Conservation (phyloP, 1,140 invertebrate genomes). For the Saccostrea echinata region DNA sequence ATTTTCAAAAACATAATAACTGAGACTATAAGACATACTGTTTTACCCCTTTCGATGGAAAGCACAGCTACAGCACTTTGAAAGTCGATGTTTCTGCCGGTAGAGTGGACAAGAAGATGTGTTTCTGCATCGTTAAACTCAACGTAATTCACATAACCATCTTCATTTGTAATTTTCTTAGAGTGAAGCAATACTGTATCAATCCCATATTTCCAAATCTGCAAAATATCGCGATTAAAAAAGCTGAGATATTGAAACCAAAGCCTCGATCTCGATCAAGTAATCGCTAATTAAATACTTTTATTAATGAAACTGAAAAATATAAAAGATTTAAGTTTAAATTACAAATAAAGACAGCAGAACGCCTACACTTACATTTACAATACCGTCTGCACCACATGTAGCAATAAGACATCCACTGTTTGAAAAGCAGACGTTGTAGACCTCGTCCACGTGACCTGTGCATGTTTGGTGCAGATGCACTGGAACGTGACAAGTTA, state of each 20-base stretch:
- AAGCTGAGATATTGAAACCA: neutral
- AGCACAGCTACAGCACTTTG: neutral
- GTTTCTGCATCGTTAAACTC: slow-evolving; percentile 52
- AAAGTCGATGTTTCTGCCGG: neutral
- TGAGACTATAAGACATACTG: neutral
- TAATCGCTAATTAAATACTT: no score
- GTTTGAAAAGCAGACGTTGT: slow-evolving; percentile 42
- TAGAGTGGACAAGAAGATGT: slow-evolving; percentile 4
- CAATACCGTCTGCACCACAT: slow-evolving; percentile 29
- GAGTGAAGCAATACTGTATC: neutral
- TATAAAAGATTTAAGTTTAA: no score
- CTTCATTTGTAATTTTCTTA: neutral
- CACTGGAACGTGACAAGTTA: slow-evolving; percentile 31
- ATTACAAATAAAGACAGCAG: no score
- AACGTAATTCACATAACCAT: slow-evolving; percentile 27
- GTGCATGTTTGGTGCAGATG: slow-evolving; percentile 21
- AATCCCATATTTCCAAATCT: slow-evolving; percentile 27
- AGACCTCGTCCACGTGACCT: slow-evolving; percentile 42
- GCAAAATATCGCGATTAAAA: neutral
- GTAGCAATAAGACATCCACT: slow-evolving; percentile 41
- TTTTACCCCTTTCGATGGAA: neutral
- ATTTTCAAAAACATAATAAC: neutral
- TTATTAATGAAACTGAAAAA: no score
- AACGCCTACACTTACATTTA: slow-evolving; percentile 16
- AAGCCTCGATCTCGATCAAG: neutral